Percentiles rank a stretch among this genome's conserved stretches.
Evolutionary conservation across 2,797 vertebrate species (phyloP).

Genomic region (Glyptemys insculpta): DNA sequence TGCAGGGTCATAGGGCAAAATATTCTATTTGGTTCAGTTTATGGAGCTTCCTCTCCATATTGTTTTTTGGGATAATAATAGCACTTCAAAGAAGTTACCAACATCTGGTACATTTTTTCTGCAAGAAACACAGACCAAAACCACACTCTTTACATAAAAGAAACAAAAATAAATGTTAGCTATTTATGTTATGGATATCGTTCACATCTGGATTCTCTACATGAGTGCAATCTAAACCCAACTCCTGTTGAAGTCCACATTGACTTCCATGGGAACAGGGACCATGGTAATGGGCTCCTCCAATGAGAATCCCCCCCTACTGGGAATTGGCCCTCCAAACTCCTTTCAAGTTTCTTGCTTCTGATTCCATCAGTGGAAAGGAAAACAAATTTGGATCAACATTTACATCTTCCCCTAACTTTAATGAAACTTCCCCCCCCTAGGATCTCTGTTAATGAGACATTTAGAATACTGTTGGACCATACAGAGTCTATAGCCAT

Average conservation of each 20-base stretch:
- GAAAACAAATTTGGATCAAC: neutral
- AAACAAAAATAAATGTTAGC: neutral
- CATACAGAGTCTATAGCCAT: neutral
- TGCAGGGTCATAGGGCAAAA: neutral
- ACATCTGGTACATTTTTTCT: neutral
- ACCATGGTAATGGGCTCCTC: neutral
- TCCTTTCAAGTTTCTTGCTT: neutral
- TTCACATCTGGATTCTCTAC: neutral
- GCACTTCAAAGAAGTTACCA: neutral
- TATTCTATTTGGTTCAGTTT: neutral
- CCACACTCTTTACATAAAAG: neutral
- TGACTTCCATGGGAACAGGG: constrained; percentile 1
- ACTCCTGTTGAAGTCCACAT: neutral
- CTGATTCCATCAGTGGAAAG: neutral
- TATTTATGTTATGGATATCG: neutral
- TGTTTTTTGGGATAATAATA: neutral
- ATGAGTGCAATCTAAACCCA: neutral
- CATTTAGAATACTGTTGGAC: neutral
- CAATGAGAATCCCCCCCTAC: neutral
- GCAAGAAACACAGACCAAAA: neutral
- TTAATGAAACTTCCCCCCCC: neutral
- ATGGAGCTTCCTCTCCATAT: neutral
- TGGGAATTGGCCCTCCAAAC: neutral
- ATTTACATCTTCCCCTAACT: neutral
- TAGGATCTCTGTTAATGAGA: neutral